Evolutionary conservation across 2,888 invertebrate species (phyloP), one percentile per base, ranked within the genome.

Genomic region (Listrodromus nycthemerus): DNA sequence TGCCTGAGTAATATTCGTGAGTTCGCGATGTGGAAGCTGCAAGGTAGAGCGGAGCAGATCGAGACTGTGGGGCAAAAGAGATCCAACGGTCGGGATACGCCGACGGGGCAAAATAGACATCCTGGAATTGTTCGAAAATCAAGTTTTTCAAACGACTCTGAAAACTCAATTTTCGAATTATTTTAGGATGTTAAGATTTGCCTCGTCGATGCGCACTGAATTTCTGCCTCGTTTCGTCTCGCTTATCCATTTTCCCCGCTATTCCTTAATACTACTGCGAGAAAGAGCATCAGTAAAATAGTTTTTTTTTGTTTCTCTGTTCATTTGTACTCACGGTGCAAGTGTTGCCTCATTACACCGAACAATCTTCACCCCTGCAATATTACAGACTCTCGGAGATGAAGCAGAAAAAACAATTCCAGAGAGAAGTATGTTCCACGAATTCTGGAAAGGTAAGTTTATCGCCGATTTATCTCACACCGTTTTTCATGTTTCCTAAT

Each of bases 1-100:
- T 67, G 81, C 82, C 83, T 61, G 70, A 80, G 75, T 83, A 79
- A 77, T 85, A 21, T 21, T 24, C 55, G 21, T 55, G 80, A 84
- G 69, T 77, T 80, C 58, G 80, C 65, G 77, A 82, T 82, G 79
- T 19, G 16, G 24, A 70, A 70, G 74, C 76, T 80, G 66, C 74
- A 80, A 2, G 5, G 37, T 37, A 8, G 37, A 1, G 37, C 37
- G 37, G 37, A 1, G 33, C 33, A 33, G 7, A 33, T 7, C 5
- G 33, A 7, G 33, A 0, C 33, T 7, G 33, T 33, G 7, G 33
- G 33, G 37, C 37, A 5, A 37, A 37, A 37, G 0, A 10, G 37
- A 5, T 1, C 37, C 30, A 4, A 30, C 2, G 10, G 10, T 37
- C 37, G 37, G 10, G 8, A 37, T 8, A 10, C 37, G 10, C 10